Evolutionary conservation across 23 tunicate genomes (phyloP), one percentile per base, ranked within the genome.

Genomic region (Aplidium turbinatum): DNA sequence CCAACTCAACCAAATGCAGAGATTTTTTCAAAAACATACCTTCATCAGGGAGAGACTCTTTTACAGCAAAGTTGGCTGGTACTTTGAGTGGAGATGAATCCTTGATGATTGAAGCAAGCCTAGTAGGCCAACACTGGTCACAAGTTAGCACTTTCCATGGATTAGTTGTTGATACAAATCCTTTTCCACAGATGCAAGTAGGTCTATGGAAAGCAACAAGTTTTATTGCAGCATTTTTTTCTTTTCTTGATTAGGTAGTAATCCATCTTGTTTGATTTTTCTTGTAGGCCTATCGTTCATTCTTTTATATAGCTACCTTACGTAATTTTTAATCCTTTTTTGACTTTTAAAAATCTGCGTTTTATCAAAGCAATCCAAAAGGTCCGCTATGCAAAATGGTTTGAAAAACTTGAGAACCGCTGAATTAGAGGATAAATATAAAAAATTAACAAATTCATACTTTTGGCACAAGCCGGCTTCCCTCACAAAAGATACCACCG

Each of bases 101-200:
- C 38, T 65, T 65, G 9, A 65, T 65, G 50, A 65, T 65, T 29
- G 30, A 48, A 36, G 72, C 72, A 7, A 65, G 27, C 22, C 72
- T 36, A 21, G 50, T 65, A 13, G 50, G 24, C 72, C 72, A 65
- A 28, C 72, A 65, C 3, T 9, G n/a, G 27, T 18, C 2, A 50
- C 72, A 65, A 21, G 22, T n/a, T n/a, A n/a, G n/a, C n/a, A n/a
- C n/a, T n/a, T n/a, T n/a, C n/a, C n/a, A n/a, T n/a, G n/a, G n/a
- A n/a, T n/a, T n/a, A n/a, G n/a, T n/a, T n/a, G n/a, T n/a, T n/a
- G n/a, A n/a, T n/a, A n/a, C n/a, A n/a, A n/a, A n/a, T n/a, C n/a
- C n/a, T n/a, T n/a, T n/a, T n/a, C n/a, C n/a, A n/a, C n/a, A n/a
- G n/a, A n/a, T n/a, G n/a, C n/a, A n/a, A n/a, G n/a, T n/a, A n/a